Evolutionary conservation across 1,140 invertebrate genomes (phyloP), one percentile per base, ranked within the genome.

Genomic region (Trichoplusia ni): DNA sequence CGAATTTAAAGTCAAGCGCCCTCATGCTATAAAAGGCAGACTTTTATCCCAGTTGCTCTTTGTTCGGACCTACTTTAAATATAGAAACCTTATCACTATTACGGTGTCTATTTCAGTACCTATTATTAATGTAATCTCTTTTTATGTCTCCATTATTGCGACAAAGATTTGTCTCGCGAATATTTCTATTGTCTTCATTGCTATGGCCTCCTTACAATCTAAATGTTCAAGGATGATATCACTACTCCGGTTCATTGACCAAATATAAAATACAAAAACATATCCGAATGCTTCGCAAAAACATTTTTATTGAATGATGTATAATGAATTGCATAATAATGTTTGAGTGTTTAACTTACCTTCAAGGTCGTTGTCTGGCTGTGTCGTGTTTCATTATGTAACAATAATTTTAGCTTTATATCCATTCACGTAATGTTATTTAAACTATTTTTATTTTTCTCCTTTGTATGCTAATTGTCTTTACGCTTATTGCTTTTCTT

Each of bases 191-290:
- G 9, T 16, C 54, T 27, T 42, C 29, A 25, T 46, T 37, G 11
- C 4, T 51, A n/a, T 37, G 27, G 6, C 37, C 47, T 37, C 46
- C 27, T 16, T 54, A 44, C 18, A 38, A 11, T 25, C 33, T 18
- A n/a, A 23, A 44, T 25, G 13, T 63, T 64, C 47, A 51, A 23
- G 47, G 40, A 64, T 64, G 61, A 64, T 61, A 49, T 69, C 56
- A 69, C 16, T 21, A 16, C n/a, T 31, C 35, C 44, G 59, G 63
- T 64, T 69, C 68, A 66, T 4, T 66, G 68, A 49, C 59, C 63
- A 59, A 56, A 33, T 31, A 51, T 56, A 46, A 14, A 25, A 18
- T 35, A 47, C 53, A 69, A 69, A 64, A 67, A 71, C 40, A 46
- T 51, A 8, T 16, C n/a, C 35, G 1, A 33, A 53, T 21, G 14